Evolutionary conservation across 2,113 vertebrate genomes (phyloP).

Genomic region (Corydoras maculifer): DNA sequence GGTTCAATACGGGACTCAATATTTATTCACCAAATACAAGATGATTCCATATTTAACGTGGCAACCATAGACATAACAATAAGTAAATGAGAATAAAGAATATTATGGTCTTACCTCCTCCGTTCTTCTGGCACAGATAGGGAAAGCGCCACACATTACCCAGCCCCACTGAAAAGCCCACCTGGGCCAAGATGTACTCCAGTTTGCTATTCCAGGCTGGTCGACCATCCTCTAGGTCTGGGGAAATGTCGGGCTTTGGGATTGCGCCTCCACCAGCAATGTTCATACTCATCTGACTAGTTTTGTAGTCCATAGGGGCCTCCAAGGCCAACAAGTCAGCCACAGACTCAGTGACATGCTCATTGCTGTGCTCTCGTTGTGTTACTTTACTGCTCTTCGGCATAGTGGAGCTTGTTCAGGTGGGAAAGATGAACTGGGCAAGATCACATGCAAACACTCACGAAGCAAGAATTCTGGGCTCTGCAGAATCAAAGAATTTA

Average conservation of each 20-base stretch:
- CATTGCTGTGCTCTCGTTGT: conserved; percentile 87
- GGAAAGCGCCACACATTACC: conserved; percentile 98
- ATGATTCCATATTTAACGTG: too few species aligned
- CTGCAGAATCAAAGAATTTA: neutral
- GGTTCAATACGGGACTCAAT: too few species aligned
- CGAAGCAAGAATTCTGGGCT: conserved; percentile 15
- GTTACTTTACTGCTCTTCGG: conserved; percentile 97
- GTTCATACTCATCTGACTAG: conserved; percentile 82
- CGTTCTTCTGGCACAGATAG: conserved; percentile 97
- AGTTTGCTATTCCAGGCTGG: conserved; percentile 97
- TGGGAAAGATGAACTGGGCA: conserved; percentile 6
- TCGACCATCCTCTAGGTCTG: conserved; percentile 75
- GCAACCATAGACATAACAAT: too few species aligned
- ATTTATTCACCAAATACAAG: too few species aligned
- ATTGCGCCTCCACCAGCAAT: conserved; percentile 64
- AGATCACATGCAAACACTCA: neutral
- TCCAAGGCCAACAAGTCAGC: conserved; percentile 91
- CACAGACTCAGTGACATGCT: conserved; percentile 95
- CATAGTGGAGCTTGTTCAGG: conserved; percentile 63
- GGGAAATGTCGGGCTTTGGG: conserved; percentile 71
- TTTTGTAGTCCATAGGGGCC: conserved; percentile 94
- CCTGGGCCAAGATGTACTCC: conserved; percentile 95
- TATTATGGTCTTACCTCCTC: conserved; percentile 76
- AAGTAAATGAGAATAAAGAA: too few species aligned
- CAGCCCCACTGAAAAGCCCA: conserved; percentile 93